phyloP scores from a whole-genome alignment of 2,888 invertebrate species.

The Cryptocheilus praepositus region DNA sequence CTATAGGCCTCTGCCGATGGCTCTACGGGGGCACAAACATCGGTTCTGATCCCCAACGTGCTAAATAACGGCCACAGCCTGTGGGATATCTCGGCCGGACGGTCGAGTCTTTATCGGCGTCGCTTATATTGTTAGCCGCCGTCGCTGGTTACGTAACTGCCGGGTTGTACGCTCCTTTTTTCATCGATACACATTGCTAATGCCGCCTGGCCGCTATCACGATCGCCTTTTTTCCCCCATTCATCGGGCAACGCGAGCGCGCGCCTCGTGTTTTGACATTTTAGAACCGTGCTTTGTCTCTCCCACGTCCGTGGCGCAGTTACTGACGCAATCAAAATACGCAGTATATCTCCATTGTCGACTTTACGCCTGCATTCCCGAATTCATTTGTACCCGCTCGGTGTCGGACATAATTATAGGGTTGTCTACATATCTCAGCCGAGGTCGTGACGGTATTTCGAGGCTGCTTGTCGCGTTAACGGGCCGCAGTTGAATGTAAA shows the following conservation, averaged over 20 bases:
- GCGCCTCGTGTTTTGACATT: conserved; percentile 41
- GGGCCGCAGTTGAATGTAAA: conserved; percentile 2
- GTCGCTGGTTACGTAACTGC: conserved; percentile 20
- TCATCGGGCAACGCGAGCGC: neutral
- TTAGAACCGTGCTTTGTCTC: conserved; percentile 35
- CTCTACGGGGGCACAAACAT: too few relatives aligned
- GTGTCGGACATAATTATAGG: conserved; percentile 50
- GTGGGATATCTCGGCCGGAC: neutral
- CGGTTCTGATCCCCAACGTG: neutral
- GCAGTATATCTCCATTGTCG: conserved; percentile 41
- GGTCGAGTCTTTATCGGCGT: conserved; percentile 20
- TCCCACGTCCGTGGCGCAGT: conserved; percentile 25
- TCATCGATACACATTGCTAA: conserved; percentile 23
- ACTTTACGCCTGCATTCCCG: conserved; percentile 25
- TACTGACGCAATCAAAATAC: conserved; percentile 47
- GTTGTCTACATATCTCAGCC: conserved; percentile 37
- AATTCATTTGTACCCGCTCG: conserved; percentile 24
- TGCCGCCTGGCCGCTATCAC: conserved; percentile 3
- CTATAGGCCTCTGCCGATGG: too few relatives aligned
- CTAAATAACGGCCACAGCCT: neutral
- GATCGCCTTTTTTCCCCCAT: conserved; percentile 13
- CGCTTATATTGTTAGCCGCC: conserved; percentile 39
- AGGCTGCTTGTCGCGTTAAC: conserved; percentile 9
- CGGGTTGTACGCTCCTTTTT: conserved; percentile 20
- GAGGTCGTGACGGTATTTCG: conserved; percentile 24